phyloP scores from a whole-genome alignment of 1,140 invertebrate species.

The Littorina saxatilis region DNA sequence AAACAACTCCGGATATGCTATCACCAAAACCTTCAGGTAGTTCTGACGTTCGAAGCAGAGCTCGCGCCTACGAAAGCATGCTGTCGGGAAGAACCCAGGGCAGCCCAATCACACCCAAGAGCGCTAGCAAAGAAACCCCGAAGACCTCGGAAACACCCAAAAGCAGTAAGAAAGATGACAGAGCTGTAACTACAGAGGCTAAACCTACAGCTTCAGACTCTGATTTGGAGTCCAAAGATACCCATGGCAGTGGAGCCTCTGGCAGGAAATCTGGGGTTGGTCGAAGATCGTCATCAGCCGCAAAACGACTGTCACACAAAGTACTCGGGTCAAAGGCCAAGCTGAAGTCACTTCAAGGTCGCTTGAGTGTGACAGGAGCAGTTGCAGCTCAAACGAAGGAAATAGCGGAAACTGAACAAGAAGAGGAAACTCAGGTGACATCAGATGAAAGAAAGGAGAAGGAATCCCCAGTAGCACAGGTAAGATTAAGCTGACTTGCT shows the following conservation, averaged over 20 bases:
- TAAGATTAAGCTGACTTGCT: too few relatives aligned
- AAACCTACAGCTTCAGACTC: not conserved
- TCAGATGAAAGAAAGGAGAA: conserved; percentile 11
- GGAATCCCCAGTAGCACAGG: too few relatives aligned
- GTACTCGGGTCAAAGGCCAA: conserved; percentile 34
- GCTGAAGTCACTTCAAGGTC: conserved; percentile 19
- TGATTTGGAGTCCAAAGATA: not conserved
- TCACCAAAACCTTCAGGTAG: not conserved
- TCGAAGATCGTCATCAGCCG: conserved; percentile 17
- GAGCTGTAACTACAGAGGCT: not conserved
- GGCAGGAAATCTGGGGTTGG: not conserved
- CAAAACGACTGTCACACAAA: conserved; percentile 24
- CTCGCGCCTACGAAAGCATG: conserved; percentile 46
- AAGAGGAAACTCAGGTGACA: not conserved
- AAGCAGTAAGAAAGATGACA: not conserved
- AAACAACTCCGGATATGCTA: not conserved
- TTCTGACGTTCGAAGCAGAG: conserved; percentile 32
- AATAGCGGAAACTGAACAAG: not conserved
- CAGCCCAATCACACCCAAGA: conserved; percentile 13
- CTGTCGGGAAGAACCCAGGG: conserved; percentile 9
- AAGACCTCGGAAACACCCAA: not conserved
- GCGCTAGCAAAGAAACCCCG: not conserved
- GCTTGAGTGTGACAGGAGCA: conserved; percentile 9
- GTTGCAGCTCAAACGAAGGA: not conserved
- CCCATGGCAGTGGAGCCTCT: not conserved